Base-by-base conservation (phyloP, 2,113 vertebrate species). In the Hippocampus mohnikei region DNA sequence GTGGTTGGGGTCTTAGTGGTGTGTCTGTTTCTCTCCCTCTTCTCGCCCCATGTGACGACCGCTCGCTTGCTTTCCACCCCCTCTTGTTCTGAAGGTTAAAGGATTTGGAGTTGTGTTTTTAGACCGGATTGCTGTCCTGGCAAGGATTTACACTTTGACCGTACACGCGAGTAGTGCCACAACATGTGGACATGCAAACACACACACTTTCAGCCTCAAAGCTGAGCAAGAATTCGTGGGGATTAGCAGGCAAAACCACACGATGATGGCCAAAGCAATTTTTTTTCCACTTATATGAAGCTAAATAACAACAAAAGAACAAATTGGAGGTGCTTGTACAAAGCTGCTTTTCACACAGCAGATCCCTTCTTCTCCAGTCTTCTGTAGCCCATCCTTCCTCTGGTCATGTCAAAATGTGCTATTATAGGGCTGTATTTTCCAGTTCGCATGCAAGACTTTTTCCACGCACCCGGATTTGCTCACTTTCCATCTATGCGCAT, bases 21-120 rank as follows among this genome's bases (percentile, higher is more conserved):
- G 72, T 82, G 84, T 85, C 83, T 79, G 81, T 77, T 84, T 84
- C 75, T 73, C 82, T 87, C 66, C 70, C 78, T 80, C 82, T 77
- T 87, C 88, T 81, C 77, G 33, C 84, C 83, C 88, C 90, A 83
- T 29, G 63, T 74, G 23, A 71, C 75, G 80, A 73, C 83, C 87
- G 85, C 84, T 85, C 87, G 83, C 84, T 87, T 84, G 85, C 87
- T 86, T 84, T 37, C 76, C 79, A 87, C 88, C 89, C 83, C 88
- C 86, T 84, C 80, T 88, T 91, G 82, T 88, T 85, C 85, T 90
- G 91, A 94, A 92, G 91, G 92, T 92, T 88, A 90, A 90, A 89
- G 89, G 87, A 88, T 90, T 88, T 92, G 88, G 84, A 86, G 82
- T 66, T 85, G 82, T 85, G 89, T 90, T 90, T 91, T 90, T 90